Base-by-base conservation (phyloP, 2,888 invertebrate species). In the Acrocyrtus sp. region DNA sequence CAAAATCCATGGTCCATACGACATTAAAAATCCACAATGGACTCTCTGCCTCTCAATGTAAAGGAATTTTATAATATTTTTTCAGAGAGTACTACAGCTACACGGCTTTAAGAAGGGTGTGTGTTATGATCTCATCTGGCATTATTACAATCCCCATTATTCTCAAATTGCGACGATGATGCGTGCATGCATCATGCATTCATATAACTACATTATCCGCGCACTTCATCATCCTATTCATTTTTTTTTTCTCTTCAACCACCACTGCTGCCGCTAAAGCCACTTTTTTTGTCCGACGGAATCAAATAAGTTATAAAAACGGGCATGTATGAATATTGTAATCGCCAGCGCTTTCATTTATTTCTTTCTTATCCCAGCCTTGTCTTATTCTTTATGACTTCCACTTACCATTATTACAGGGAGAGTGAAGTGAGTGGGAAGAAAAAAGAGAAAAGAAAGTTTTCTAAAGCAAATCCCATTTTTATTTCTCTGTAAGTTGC, bases 251-350 rank as follows among this genome's bases (percentile, higher is more conserved):
- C 3, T 10, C 6, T 54, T 3, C 15, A 27, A 54, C 15, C 21
- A 29, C 19, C 24, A 54, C n/a, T 54, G 29, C 29, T 54, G 19
- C 5, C 10, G 6, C 21, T 22, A 6, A 54, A 27, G 29, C 56
- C 50, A 21, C 21, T 21, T 22, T 22, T 21, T 45, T 5, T n/a
- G 19, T 45, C n/a, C 45, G 45, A 50, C 8, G 22, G 21, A 50
- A 21, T 41, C 29, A 57, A 65, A 45, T 69, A 50, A 69, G 61
- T 69, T 69, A 62, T 69, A 69, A 69, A 65, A 68, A 53, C 12
- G 34, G 34, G 51, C 29, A 51, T 51, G 19, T 15, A 26, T 41
- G 27, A 41, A 47, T 19, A 43, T 26, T 21, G 10, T 56, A 56
- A 66, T 66, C 34, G 53, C 26, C 15, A 47, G n/a, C n/a, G n/a